Evolutionary conservation across 2,797 vertebrate species (phyloP), one percentile per base, ranked within the genome.

Genomic region (Limosa lapponica): DNA sequence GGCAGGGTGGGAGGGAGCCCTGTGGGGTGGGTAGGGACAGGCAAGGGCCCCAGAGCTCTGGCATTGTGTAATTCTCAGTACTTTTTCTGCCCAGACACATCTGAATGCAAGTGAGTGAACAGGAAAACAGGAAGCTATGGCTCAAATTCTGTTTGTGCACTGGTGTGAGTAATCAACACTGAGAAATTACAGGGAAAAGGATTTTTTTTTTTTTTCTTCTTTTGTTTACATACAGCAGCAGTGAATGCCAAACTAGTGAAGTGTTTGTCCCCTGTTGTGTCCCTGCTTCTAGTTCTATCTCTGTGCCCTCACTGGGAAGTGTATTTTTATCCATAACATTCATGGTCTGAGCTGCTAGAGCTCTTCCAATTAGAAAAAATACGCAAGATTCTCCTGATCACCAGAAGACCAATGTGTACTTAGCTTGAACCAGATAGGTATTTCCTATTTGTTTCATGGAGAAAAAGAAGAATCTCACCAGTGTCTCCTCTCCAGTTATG

Each of bases 131-230:
- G 64, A 87, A 67, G 10, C 13, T 71, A 7, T 34, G 13, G 4
- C 27, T 82, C 37, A 80, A 8, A 67, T 49, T 82, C 4, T n/a
- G 78, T 93, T 49, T 89, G 41, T 90, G 37, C 49, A 12, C 25
- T n/a, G 14, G 3, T 66, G 48, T 58, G 55, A 86, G 18, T 59
- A 79, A 87, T 57, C 16, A 52, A 28, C 32, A 48, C 32, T 2
- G 6, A 90, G 11, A 62, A 81, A 86, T 43, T 77, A 55, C 43
- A 34, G 46, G 32, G 34, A 72, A 71, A 87, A 64, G 3, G 72
- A 10, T 93, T 95, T 44, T 75, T 93, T 95, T 78, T 71, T 41
- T 73, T 93, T 92, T 72, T 67, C 46, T 64, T 58, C 36, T 94
- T 94, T 73, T 41, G 58, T 80, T 41, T 89, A 39, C 71, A 54